Conservation (phyloP, 2,113 vertebrate species). For the Hystrix brachyura region DNA sequence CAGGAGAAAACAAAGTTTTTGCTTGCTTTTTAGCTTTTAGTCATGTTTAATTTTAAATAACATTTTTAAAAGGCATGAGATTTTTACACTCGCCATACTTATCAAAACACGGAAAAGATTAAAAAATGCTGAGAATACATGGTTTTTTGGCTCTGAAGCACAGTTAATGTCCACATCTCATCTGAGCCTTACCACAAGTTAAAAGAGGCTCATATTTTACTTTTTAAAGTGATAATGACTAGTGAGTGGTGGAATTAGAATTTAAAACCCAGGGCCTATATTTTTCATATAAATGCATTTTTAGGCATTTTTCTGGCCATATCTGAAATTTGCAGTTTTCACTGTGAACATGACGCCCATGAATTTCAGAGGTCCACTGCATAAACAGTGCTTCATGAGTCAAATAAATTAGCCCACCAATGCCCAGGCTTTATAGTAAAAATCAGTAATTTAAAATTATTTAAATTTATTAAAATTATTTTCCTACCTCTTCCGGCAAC, state of each 20-base stretch:
- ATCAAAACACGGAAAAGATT: slow-evolving; percentile 27
- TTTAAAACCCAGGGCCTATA: neutral
- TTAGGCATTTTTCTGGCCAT: too few relatives aligned
- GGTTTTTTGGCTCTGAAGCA: slow-evolving; percentile 30
- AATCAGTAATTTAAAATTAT: neutral
- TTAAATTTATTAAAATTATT: neutral
- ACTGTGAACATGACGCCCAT: too few relatives aligned
- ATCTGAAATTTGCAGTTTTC: too few relatives aligned
- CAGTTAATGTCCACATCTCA: slow-evolving; percentile 34
- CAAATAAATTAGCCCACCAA: neutral
- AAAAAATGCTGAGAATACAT: neutral
- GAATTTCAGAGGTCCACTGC: neutral
- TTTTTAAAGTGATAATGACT: slow-evolving; percentile 27
- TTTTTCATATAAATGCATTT: neutral
- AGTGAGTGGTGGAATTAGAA: neutral
- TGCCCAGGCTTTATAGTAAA: neutral
- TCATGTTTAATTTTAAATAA: slow-evolving; percentile 68
- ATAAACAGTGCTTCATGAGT: neutral
- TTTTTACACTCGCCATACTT: slow-evolving; percentile 61
- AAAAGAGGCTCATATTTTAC: neutral
- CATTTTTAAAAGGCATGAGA: neutral
- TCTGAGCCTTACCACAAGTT: slow-evolving; percentile 53
- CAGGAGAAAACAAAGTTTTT: neutral
- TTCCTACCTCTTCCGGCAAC: neutral
- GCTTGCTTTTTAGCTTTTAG: slow-evolving; percentile 45